phyloP scores from a whole-genome alignment of 2,113 vertebrate genomes.

The Lagopus leucura region DNA sequence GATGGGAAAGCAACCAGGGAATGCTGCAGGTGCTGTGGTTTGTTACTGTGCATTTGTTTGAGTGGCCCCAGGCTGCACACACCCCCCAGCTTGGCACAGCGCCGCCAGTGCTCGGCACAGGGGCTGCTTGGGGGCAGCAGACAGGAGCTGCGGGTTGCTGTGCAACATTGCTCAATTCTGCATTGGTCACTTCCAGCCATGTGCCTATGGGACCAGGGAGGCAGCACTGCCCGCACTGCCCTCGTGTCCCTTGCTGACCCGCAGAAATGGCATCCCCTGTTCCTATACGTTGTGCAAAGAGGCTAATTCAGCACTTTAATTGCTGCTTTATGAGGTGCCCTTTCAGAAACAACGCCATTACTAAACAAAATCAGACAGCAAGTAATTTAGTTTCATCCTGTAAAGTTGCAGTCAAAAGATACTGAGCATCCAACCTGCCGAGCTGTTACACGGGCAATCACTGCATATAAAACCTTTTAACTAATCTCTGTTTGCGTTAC shows the following conservation, averaged over 20 bases:
- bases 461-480: not conserved
- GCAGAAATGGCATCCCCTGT: not conserved
- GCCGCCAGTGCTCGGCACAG: no score
- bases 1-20: no score
- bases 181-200: no score
- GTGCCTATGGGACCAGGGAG: no score
- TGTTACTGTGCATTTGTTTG: no score
- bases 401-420: not conserved
- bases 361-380: not conserved
- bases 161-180: no score
- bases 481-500: constrained; percentile 56
- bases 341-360: not conserved
- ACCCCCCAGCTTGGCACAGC: no score
- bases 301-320: not conserved
- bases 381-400: not conserved
- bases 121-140: no score
- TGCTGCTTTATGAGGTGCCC: not conserved
- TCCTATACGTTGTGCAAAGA: fast-evolving
- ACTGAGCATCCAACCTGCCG: not conserved
- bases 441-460: not conserved
- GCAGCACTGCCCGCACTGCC: no score
- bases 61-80: no score
- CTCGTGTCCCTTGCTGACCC: not conserved
- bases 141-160: no score
- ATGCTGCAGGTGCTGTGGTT: no score